Conservation (phyloP, 1,140 invertebrate genomes). For the Mesaphorura yosii region DNA sequence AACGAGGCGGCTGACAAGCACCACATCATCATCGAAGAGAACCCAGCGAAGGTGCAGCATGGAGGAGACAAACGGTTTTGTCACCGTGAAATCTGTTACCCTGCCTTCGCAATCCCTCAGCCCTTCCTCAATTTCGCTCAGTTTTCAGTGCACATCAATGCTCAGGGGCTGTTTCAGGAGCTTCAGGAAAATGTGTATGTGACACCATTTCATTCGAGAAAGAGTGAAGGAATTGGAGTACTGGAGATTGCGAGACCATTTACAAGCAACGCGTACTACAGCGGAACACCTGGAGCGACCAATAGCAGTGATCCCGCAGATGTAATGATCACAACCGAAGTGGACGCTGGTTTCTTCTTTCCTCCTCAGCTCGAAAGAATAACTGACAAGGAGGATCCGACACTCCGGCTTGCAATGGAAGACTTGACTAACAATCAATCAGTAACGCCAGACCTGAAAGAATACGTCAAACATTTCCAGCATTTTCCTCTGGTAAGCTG, state of each 20-base stretch:
- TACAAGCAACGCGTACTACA: neutral
- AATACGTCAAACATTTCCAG: too few species aligned
- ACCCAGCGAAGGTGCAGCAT: neutral
- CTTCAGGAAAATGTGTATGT: neutral
- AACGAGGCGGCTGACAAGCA: neutral
- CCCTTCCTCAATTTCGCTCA: constrained; percentile 1
- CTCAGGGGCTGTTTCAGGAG: neutral
- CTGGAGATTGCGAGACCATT: neutral
- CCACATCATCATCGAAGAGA: neutral
- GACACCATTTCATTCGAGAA: constrained; percentile 2
- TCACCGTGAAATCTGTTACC: neutral
- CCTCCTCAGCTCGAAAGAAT: neutral
- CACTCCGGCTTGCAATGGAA: too few species aligned
- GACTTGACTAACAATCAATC: neutral
- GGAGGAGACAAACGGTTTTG: neutral
- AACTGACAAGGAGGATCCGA: neutral
- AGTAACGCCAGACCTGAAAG: neutral
- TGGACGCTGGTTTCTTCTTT: neutral
- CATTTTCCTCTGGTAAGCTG: too few species aligned
- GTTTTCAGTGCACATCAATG: neutral
- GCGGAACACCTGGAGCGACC: too few species aligned
- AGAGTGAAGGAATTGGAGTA: neutral
- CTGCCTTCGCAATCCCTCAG: neutral
- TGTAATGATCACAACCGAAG: neutral
- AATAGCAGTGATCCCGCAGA: neutral